Evolutionary conservation across 2,888 invertebrate species (phyloP).

Genomic region (Chaetogeoica ovagalla): DNA sequence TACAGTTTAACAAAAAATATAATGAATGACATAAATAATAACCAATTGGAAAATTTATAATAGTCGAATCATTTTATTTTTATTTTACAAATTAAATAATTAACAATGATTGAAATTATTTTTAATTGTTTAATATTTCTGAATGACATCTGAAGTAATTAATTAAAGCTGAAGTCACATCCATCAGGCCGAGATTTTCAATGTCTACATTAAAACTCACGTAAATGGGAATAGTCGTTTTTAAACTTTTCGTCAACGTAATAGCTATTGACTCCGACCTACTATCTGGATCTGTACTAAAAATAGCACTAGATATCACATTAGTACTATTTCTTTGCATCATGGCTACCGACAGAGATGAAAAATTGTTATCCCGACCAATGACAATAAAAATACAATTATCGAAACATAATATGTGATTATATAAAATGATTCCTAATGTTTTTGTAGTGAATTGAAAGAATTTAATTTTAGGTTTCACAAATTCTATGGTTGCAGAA

Average conservation of each 20-base stretch:
- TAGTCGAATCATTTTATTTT: neutral
- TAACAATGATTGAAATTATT: neutral
- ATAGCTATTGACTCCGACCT: conserved; percentile 37
- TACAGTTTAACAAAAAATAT: no score
- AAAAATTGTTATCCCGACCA: conserved; percentile 31
- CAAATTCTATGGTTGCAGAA: conserved; percentile 37
- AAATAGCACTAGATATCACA: conserved; percentile 33
- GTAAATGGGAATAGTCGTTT: conserved; percentile 34
- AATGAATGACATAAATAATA: no score
- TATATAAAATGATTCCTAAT: conserved; percentile 18
- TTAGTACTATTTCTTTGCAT: conserved; percentile 28
- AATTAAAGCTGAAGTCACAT: conserved; percentile 23
- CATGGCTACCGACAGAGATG: conserved; percentile 41
- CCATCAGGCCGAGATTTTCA: conserved; percentile 20
- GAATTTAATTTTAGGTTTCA: conserved; percentile 29
- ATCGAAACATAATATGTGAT: conserved; percentile 36
- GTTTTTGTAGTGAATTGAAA: conserved; percentile 27
- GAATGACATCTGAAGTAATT: conserved; percentile 18
- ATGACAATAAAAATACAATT: conserved; percentile 43
- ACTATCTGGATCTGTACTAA: conserved; percentile 45
- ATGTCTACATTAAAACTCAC: conserved; percentile 43
- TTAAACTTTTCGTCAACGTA: conserved; percentile 26
- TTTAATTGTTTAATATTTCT: neutral
- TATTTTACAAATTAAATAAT: neutral
- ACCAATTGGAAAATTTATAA: neutral